A percentile compares a stretch with the other conserved stretches of the same genome.
Conservation (phyloP, 64 coral and sea anemone species). For the Actinia equina region DNA sequence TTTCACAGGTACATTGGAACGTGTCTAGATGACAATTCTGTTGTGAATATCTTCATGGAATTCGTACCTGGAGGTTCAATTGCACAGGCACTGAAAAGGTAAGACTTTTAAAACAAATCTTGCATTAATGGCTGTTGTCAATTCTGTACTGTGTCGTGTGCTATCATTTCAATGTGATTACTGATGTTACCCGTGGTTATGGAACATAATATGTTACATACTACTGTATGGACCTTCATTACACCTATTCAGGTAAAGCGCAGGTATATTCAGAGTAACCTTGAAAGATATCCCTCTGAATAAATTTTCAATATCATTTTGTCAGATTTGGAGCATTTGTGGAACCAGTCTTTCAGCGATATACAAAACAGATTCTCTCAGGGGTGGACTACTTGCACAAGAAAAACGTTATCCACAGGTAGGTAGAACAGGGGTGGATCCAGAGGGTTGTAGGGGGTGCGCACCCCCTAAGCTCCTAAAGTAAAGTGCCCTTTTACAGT, state of each 20-base stretch:
- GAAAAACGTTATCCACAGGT: constrained; percentile 99
- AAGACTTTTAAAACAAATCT: background rate
- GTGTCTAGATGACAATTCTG: constrained; percentile 70
- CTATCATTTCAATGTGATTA: too few relatives aligned
- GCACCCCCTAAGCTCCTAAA: too few relatives aligned
- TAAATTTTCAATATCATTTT: background rate
- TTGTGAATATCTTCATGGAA: constrained; percentile 97
- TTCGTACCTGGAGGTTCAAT: constrained; percentile 93
- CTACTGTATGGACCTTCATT: too few relatives aligned
- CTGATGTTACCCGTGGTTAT: too few relatives aligned
- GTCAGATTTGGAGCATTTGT: constrained; percentile 86
- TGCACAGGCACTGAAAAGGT: constrained; percentile 40
- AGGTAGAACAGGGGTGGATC: background rate
- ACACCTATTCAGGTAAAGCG: too few relatives aligned
- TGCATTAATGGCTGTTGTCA: too few relatives aligned
- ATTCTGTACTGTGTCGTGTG: too few relatives aligned
- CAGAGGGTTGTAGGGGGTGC: too few relatives aligned
- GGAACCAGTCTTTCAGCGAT: constrained; percentile 75
- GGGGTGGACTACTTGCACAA: constrained; percentile 88
- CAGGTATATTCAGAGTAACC: too few relatives aligned
- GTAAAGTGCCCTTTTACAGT: too few relatives aligned
- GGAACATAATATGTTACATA: too few relatives aligned
- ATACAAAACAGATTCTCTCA: constrained; percentile 86
- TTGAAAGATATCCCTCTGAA: too few relatives aligned
- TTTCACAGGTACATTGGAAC: constrained; percentile 82